A percentile compares a stretch with the other conserved stretches of the same genome.
Evolutionary conservation across 2,888 invertebrate genomes (phyloP).

Genomic region (Sisyra nigra): DNA sequence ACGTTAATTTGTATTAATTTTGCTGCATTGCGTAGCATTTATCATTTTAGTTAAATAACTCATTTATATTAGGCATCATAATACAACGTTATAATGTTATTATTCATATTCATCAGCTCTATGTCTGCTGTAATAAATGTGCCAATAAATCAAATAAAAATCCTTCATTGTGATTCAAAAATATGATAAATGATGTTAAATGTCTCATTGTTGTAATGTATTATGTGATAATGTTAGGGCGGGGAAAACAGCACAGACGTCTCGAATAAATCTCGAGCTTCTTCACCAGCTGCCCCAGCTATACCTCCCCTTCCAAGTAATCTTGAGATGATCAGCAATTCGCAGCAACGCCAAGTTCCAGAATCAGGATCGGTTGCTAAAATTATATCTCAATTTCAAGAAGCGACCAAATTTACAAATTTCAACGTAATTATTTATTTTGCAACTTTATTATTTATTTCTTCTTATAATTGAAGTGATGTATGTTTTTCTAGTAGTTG

Average conservation of each 20-base stretch:
- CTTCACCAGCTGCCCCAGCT: conserved; percentile 21
- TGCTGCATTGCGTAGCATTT: too few species aligned
- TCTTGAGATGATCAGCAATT: conserved; percentile 20
- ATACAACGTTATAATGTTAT: too few species aligned
- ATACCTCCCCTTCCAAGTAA: conserved; percentile 27
- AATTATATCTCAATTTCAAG: conserved; percentile 29
- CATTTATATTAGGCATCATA: too few species aligned
- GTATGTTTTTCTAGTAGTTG: background rate
- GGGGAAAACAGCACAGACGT: conserved; percentile 2
- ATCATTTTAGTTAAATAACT: too few species aligned
- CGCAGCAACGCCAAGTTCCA: conserved; percentile 16
- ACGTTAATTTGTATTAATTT: too few species aligned
- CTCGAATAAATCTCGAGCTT: conserved; percentile 4
- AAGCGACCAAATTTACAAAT: conserved; percentile 21
- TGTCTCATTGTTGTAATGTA: too few species aligned
- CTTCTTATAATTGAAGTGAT: conserved; percentile 7
- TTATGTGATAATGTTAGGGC: background rate
- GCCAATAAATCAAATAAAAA: too few species aligned
- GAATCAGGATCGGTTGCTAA: conserved; percentile 23
- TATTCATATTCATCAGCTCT: too few species aligned
- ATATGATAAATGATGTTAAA: too few species aligned
- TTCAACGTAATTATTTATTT: conserved; percentile 19
- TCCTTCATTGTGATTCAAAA: too few species aligned
- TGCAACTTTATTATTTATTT: conserved; percentile 10
- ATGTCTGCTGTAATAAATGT: too few species aligned